Evolutionary conservation across 2,797 vertebrate genomes (phyloP), one percentile per base, ranked within the genome.

Genomic region (Cuniculus paca): DNA sequence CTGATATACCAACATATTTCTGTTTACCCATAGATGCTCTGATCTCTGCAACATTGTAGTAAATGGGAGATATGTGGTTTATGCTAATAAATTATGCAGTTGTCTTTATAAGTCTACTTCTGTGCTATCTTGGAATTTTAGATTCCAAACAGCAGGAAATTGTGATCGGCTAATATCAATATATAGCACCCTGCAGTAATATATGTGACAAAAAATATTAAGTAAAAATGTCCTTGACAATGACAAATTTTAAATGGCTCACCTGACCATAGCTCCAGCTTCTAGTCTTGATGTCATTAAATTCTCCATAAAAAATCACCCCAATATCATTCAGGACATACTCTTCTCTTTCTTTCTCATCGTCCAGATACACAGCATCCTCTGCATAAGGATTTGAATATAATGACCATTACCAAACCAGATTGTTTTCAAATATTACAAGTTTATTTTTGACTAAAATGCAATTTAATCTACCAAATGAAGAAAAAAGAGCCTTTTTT

Each of bases 181-280:
- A 48, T 42, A 28, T 19, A 39, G 60, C 31, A 85, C 28, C 65
- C 56, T n/a, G 19, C 72, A 85, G 89, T 89, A 95, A 96, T 92
- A 68, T 70, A 63, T n/a, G 86, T 74, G 92, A 94, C 97, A 94
- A 92, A 85, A 92, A 91, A 42, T 90, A 96, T 94, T 84, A 92
- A 96, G 89, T 82, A 58, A 95, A 87, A 94, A 81, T 95, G 88
- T 52, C 90, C 95, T 92, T 86, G 88, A 84, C 90, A 54, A 74
- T 94, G 94, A 96, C 70, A 68, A 96, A 75, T 54, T 95, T 75
- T 94, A 96, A 96, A 83, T 39, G 90, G 42, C 98, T 97, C 98
- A 99, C 99, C 99, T 99, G 99, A 83, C 99, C 99, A 0, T 99
- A 99, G 98, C 99, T 99, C 99, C 99, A 99, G 97, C 99, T 97